A percentile compares a stretch with the other conserved stretches of the same genome.
These are phyloP conservation scores for Camelus bactrianus DNA, from an alignment of 2,113 vertebrate species.

Conservation along the genomic window DNA sequence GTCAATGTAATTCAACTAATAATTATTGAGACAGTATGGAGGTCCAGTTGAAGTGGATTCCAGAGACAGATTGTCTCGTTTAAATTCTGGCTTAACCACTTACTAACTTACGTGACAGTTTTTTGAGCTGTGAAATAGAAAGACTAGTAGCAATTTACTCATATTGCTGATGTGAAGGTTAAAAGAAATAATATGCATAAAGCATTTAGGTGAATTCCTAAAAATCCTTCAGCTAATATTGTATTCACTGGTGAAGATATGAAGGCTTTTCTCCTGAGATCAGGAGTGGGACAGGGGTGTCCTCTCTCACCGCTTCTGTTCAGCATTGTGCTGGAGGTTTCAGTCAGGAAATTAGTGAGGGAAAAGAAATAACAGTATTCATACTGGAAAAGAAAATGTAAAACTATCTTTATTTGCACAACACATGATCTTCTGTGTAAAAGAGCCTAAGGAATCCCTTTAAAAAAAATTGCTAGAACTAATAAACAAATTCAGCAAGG, in stretches of 20 bases:
- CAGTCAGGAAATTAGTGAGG: neutral
- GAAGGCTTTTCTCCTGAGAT: neutral
- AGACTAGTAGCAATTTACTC: neutral
- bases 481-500: neutral
- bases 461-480: neutral
- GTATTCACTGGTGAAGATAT: neutral
- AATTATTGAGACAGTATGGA: neutral
- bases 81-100: neutral
- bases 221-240: neutral
- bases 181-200: neutral
- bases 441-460: neutral
- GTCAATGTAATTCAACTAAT: neutral
- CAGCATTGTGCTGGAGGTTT: neutral
- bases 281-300: neutral
- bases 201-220: neutral
- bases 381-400: neutral
- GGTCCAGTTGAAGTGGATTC: neutral
- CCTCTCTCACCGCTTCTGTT: neutral
- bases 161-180: neutral
- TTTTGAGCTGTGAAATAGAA: neutral
- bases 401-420: neutral
- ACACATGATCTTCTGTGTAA: neutral
- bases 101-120: neutral
- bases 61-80: neutral
- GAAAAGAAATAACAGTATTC: neutral